Base-by-base conservation (phyloP, 30 jellyfish, hydroid and myxozoan genomes). In the Hydractinia echinata region DNA sequence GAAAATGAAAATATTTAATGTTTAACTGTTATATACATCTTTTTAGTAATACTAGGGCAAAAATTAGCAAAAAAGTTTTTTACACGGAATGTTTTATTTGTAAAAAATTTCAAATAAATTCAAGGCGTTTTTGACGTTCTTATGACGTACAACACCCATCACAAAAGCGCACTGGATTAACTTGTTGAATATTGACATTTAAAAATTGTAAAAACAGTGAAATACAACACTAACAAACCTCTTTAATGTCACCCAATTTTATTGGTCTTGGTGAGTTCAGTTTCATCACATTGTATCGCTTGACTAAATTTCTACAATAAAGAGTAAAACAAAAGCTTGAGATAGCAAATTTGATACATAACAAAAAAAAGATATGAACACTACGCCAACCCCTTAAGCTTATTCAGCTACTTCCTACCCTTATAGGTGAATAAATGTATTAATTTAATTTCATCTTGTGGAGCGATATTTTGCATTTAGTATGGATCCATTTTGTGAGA, bases 271-370 rank as follows among this genome's bases (percentile, higher is more conserved):
- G 96, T 5, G 95, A 52, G 61, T 83, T 81, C 60, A 91, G 74
- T 81, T 91, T 91, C 97, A 91, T 91, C 30, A 85, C 96, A 82
- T 82, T 85, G 86, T 91, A 91, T 70, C 67, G 68, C 76, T 91
- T 91, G 56, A 91, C 97, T 7, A 91, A 85, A 60, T 91, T 91
- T 58, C 97, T 91, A 50, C 16, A 67, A 56, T 4, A 67, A 10
- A 48, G 66, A 67, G 67, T 9, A 79, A 10, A 51, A 79, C 8
- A 55, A 55, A 16, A 39, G 21, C 16, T 48, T 48, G 19, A 13
- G 4, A 64, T 6, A 64, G 39, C 16, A 64, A 6, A 54, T 30
- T 30, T 30, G 44, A 2, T 30, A 30, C 44, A 30, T n/a, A n/a
- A n/a, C n/a, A n/a, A n/a, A n/a, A n/a, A n/a, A n/a, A n/a, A n/a